These are phyloP conservation scores for Talpa occidentalis DNA, from an alignment of 2,113 vertebrate genomes.

Conservation along the genomic window DNA sequence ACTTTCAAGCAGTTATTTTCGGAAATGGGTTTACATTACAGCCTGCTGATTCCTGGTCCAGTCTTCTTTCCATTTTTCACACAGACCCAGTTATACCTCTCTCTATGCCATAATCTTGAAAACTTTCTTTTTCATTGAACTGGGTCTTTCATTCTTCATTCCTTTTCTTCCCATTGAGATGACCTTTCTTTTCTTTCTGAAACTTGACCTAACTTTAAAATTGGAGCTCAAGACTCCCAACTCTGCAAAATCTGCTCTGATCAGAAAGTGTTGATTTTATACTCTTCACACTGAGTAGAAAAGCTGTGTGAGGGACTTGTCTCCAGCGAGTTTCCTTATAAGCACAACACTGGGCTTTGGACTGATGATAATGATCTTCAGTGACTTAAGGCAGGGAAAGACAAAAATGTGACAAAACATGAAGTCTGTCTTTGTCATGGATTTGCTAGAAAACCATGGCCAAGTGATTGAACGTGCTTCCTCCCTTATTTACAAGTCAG, in stretches of 20 bases:
- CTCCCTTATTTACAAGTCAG: neutral
- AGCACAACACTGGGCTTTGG: neutral
- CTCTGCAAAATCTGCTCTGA: conserved; percentile 27
- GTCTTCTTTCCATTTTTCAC: neutral
- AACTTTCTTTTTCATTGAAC: neutral
- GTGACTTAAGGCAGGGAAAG: neutral
- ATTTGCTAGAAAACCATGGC: neutral
- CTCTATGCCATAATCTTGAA: neutral
- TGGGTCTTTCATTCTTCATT: neutral
- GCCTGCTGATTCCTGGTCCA: neutral
- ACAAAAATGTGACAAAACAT: neutral
- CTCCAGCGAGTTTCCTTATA: neutral
- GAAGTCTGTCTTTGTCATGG: neutral
- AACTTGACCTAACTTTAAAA: neutral
- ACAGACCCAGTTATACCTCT: neutral
- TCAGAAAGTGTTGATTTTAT: neutral
- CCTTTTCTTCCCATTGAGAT: neutral
- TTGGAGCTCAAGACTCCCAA: neutral
- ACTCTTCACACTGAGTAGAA: neutral
- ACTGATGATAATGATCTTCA: neutral
- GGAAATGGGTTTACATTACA: neutral
- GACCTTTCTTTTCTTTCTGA: neutral
- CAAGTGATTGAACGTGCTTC: neutral
- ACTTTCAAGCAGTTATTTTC: conserved; percentile 6
- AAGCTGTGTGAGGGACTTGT: neutral